phyloP scores from a whole-genome alignment of 1,140 invertebrate genomes.

The Piezodorus guildinii region DNA sequence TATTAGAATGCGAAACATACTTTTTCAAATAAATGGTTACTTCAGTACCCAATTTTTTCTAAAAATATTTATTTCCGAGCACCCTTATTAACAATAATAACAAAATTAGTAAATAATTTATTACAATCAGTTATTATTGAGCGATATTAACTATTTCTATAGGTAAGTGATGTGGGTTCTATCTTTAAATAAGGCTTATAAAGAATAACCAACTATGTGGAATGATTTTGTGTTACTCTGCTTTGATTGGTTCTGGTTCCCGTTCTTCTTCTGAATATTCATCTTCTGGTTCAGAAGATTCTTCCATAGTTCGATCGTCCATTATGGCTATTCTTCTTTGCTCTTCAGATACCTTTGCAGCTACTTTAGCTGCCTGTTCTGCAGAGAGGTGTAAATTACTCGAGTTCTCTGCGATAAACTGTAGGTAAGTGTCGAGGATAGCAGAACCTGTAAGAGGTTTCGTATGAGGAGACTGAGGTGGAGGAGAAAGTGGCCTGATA shows the following conservation, averaged over 20 bases:
- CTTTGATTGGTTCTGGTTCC: slow-evolving; percentile 31
- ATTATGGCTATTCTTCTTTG: slow-evolving; percentile 25
- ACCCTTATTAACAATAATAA: not conserved
- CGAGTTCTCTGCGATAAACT: slow-evolving; percentile 70
- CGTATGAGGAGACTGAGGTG: slow-evolving; percentile 19
- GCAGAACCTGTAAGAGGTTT: slow-evolving; percentile 50
- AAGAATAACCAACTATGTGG: not conserved
- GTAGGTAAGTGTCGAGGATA: slow-evolving; percentile 69
- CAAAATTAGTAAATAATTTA: not conserved
- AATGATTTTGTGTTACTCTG: slow-evolving; percentile 27
- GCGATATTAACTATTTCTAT: not conserved
- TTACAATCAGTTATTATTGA: slow-evolving; percentile 9
- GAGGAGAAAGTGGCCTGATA: slow-evolving; percentile 27
- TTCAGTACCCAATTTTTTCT: not conserved
- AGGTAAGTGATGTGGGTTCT: not conserved
- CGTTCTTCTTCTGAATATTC: slow-evolving; percentile 30
- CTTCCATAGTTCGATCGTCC: slow-evolving; percentile 26
- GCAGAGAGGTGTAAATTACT: slow-evolving; percentile 37
- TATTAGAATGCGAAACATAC: too few species aligned
- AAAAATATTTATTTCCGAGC: slow-evolving; percentile 3
- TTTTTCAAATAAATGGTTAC: too few species aligned
- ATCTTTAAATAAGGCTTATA: not conserved
- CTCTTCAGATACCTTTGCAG: slow-evolving; percentile 28
- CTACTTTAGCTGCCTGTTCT: slow-evolving; percentile 30
- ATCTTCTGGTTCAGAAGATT: slow-evolving; percentile 30